These are phyloP conservation scores for Asarcornis scutulata DNA, from an alignment of 2,113 vertebrate genomes.

Conservation along the genomic window DNA sequence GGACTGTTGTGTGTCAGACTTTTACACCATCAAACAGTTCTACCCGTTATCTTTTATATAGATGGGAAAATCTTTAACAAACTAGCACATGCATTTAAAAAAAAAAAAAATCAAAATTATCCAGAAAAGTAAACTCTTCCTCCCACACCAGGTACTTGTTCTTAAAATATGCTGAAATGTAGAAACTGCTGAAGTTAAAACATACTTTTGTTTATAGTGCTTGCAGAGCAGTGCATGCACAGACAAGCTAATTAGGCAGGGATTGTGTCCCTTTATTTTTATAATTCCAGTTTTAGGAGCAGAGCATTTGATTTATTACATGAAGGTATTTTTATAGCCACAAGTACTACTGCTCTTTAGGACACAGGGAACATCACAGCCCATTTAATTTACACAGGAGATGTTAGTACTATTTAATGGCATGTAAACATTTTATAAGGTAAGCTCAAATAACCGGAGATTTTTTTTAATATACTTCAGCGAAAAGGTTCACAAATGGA, in stretches of 20 bases:
- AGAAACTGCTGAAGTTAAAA: conserved; percentile 12
- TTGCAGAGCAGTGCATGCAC: conserved; percentile 42
- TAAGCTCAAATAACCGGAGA: conserved; percentile 77
- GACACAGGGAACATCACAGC: conserved; percentile 74
- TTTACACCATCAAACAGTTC: fast-evolving
- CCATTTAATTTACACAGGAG: conserved; percentile 79
- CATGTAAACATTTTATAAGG: conserved; percentile 85
- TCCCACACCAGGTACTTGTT: neutral
- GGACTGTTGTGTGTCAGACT: neutral
- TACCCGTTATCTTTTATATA: neutral
- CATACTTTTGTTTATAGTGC: conserved; percentile 26
- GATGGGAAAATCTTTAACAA: neutral
- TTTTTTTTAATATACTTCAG: conserved; percentile 80
- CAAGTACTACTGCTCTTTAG: conserved; percentile 63
- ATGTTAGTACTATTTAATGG: conserved; percentile 80
- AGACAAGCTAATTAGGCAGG: conserved; percentile 64
- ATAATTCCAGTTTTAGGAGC: conserved; percentile 76
- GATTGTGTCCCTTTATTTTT: conserved; percentile 71
- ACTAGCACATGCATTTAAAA: neutral
- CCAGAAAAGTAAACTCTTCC: neutral
- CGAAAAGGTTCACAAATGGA: conserved; percentile 79
- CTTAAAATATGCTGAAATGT: neutral
- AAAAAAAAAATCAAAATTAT: neutral
- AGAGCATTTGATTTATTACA: conserved; percentile 75
- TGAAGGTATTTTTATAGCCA: conserved; percentile 75